Conservation (phyloP, 53 echinoderm and acorn worm genomes). For the Luidia sarsii region DNA sequence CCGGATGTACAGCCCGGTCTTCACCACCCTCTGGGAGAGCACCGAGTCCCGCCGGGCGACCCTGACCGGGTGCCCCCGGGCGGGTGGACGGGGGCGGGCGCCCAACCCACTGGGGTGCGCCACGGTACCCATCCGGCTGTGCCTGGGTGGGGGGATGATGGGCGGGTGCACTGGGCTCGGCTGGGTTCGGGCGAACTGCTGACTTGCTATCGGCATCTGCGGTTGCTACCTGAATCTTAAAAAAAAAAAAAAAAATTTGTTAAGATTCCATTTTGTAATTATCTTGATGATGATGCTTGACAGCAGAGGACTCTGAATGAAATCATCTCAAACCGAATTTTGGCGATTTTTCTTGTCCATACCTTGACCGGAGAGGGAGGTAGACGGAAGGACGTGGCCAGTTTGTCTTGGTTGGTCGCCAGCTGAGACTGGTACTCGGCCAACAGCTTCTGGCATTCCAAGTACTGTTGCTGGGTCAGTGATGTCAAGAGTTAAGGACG, state of each 20-base stretch:
- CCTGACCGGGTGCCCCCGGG: not conserved
- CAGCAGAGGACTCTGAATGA: no score
- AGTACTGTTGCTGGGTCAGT: conserved; percentile 85
- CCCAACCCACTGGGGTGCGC: conserved; percentile 18
- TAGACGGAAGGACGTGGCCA: conserved; percentile 26
- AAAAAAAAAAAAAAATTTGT: no score
- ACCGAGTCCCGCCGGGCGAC: not conserved
- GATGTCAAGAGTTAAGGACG: conserved; percentile 12
- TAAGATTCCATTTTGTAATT: no score
- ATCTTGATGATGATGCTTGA: no score
- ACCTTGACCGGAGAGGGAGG: conserved; percentile 27
- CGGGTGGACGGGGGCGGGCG: not conserved
- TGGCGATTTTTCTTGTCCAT: no score
- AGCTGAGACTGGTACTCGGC: conserved; percentile 80
- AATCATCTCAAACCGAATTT: no score
- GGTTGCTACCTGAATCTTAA: no score
- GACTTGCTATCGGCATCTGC: no score
- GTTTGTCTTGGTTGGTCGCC: conserved; percentile 70
- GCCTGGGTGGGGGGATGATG: no score
- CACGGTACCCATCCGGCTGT: conserved; percentile 4
- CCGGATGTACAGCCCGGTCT: not conserved
- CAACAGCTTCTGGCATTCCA: conserved; percentile 87
- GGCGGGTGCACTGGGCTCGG: not conserved
- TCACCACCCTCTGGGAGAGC: not conserved
- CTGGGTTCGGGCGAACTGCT: not conserved